phyloP scores from a whole-genome alignment of 1,140 invertebrate genomes.

The Hylyphantes graminicola region DNA sequence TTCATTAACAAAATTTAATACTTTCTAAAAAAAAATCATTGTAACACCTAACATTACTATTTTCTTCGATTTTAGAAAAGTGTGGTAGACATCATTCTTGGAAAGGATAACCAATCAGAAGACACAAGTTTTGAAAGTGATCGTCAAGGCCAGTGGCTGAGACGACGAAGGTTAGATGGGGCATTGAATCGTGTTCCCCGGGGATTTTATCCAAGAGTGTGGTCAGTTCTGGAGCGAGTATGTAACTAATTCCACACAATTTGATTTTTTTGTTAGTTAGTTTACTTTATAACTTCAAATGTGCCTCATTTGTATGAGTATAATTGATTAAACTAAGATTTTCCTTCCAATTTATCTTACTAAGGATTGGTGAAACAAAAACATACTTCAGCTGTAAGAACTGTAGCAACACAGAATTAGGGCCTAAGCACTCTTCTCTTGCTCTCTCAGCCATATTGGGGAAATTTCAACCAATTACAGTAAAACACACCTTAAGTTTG shows the following conservation, averaged over 20 bases:
- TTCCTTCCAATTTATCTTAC: too few relatives aligned
- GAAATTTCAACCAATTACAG: too few relatives aligned
- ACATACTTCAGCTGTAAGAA: too few relatives aligned
- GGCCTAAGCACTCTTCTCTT: too few relatives aligned
- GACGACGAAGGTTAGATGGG: conserved; percentile 92
- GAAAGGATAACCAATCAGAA: conserved; percentile 62
- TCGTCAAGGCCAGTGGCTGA: conserved; percentile 95
- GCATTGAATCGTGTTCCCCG: conserved; percentile 96
- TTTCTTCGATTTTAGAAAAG: conserved; percentile 60
- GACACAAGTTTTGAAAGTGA: conserved; percentile 73
- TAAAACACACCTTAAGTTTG: too few relatives aligned
- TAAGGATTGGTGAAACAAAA: too few relatives aligned
- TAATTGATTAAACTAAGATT: too few relatives aligned
- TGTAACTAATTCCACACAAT: conserved; percentile 43
- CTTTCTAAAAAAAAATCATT: too few relatives aligned
- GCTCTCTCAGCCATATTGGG: too few relatives aligned
- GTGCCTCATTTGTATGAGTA: background rate
- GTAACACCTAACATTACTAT: conserved; percentile 33
- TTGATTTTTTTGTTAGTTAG: background rate
- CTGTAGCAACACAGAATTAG: too few relatives aligned
- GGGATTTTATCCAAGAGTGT: conserved; percentile 95
- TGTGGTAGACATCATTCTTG: conserved; percentile 62
- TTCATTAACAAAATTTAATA: too few relatives aligned
- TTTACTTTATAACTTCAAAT: background rate
- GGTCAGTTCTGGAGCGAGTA: conserved; percentile 86